Conservation (phyloP, 2,113 vertebrate species). For the Fregata magnificens region DNA sequence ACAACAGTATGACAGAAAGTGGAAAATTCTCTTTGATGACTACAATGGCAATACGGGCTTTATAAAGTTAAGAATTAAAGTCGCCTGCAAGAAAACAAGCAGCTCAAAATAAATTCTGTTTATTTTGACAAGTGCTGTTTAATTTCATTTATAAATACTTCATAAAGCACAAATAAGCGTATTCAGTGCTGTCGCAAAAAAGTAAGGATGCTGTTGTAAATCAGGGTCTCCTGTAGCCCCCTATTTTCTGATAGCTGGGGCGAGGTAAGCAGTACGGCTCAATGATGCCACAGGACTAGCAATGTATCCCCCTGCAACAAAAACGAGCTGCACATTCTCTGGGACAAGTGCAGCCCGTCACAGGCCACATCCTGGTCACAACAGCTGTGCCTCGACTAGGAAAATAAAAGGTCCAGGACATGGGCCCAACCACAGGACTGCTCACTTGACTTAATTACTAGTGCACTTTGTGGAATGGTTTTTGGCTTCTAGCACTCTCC, state of each 20-base stretch:
- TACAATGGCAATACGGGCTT: background rate
- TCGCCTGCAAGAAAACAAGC: background rate
- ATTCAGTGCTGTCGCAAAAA: background rate
- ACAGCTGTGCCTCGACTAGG: fast-evolving
- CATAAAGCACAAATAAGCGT: background rate
- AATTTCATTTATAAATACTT: background rate
- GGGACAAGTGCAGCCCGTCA: background rate
- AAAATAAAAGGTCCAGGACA: background rate
- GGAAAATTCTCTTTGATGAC: background rate
- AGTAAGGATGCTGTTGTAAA: fast-evolving
- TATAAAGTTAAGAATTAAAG: background rate
- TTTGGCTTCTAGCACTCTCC: background rate
- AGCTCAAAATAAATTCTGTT: background rate
- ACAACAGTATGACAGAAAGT: too few species aligned
- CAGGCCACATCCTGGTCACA: background rate
- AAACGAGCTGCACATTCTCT: background rate
- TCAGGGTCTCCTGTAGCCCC: too few species aligned
- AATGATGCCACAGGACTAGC: too few species aligned
- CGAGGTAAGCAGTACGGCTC: fast-evolving
- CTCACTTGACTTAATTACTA: fast-evolving
- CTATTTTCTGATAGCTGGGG: background rate
- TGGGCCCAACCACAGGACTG: background rate
- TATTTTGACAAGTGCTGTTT: background rate
- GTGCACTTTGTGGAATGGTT: fast-evolving
- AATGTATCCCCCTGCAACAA: background rate